Evolutionary conservation across 2,797 vertebrate species (phyloP).

Genomic region (Echiichthys vipera): DNA sequence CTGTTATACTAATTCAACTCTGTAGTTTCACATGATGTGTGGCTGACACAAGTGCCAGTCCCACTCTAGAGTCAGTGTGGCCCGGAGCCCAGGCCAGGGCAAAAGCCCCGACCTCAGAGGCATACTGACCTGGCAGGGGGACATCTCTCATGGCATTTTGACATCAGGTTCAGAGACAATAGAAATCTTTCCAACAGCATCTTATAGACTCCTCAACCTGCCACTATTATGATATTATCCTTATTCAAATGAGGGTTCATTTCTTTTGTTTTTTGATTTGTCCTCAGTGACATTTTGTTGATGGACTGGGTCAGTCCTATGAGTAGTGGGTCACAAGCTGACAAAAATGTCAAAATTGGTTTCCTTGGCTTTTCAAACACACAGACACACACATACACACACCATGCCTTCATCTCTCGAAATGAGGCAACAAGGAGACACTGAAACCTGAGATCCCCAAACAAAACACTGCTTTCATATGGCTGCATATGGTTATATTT

Average conservation of each 20-base stretch:
- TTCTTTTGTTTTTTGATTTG: conserved; percentile 86
- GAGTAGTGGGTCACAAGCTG: conserved; percentile 85
- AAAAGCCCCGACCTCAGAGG: conserved; percentile 85
- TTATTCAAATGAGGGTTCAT: conserved; percentile 85
- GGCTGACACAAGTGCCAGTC: conserved; percentile 85
- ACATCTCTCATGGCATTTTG: conserved; percentile 84
- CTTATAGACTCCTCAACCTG: conserved; percentile 83
- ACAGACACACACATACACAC: conserved; percentile 40
- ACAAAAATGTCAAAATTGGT: conserved; percentile 85
- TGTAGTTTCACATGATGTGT: conserved; percentile 81
- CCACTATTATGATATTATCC: conserved; percentile 83
- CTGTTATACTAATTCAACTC: conserved; percentile 75
- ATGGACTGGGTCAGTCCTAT: conserved; percentile 83
- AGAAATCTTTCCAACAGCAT: conserved; percentile 80
- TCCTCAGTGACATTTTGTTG: conserved; percentile 83
- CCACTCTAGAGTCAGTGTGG: conserved; percentile 78
- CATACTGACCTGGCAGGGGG: conserved; percentile 84
- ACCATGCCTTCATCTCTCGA: conserved; percentile 47
- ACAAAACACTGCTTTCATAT: neutral
- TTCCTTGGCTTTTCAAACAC: conserved; percentile 71
- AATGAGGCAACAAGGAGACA: conserved; percentile 39
- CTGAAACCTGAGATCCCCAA: conserved; percentile 17
- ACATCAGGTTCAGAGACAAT: conserved; percentile 83
- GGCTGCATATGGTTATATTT: neutral
- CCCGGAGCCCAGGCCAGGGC: conserved; percentile 78